These are phyloP conservation scores for Smittia sp. DNA, from an alignment of 2,888 invertebrate genomes.

Conservation along the genomic window DNA sequence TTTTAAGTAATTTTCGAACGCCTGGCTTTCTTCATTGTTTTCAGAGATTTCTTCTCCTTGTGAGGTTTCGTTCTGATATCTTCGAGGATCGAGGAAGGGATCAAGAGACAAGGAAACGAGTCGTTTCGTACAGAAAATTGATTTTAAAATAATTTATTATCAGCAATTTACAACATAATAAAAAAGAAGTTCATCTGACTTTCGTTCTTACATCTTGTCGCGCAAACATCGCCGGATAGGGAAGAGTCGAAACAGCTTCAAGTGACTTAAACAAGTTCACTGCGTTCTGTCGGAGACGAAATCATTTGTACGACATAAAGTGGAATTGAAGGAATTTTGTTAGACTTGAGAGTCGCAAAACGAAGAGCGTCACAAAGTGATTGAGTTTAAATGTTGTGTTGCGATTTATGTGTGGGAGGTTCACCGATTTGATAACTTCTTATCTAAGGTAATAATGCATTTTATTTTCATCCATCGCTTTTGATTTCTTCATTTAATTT, in stretches of 20 bases:
- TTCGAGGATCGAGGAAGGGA: no score
- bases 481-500: constrained; percentile 18
- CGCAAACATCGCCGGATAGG: not conserved
- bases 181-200: constrained; percentile 16
- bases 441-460: constrained; percentile 24
- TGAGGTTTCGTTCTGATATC: no score
- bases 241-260: not conserved
- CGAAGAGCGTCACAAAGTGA: not conserved
- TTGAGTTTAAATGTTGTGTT: not conserved
- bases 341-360: not conserved
- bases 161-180: constrained; percentile 9
- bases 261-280: not conserved
- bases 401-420: not conserved
- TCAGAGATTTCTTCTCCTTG: no score
- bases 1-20: no score
- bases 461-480: not conserved
- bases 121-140: constrained; percentile 9
- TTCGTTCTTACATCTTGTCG: not conserved
- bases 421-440: constrained; percentile 13
- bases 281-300: no score
- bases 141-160: constrained; percentile 23
- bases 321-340: no score
- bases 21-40: no score
- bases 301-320: no score
- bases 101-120: no score